These are phyloP conservation scores for Drymonia ruficornis DNA, from an alignment of 2,888 invertebrate genomes.

Conservation along the genomic window DNA sequence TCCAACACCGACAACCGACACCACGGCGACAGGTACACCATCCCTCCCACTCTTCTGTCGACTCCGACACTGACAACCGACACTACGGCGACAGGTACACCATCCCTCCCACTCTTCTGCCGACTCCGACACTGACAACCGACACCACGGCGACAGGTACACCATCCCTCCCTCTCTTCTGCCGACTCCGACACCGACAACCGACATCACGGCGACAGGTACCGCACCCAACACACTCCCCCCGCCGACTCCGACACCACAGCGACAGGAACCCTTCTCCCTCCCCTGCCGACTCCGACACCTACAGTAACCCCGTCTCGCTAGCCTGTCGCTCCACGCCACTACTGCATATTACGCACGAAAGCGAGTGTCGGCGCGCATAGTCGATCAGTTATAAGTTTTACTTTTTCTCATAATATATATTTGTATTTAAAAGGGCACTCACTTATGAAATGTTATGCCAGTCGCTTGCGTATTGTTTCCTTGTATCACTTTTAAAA, in stretches of 20 bases:
- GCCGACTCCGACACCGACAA: conserved; percentile 86
- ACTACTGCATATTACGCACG: too few relatives aligned
- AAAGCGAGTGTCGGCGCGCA: too few relatives aligned
- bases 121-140: conserved; percentile 84
- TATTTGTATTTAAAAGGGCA: too few relatives aligned
- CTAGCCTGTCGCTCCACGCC: too few relatives aligned
- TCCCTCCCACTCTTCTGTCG: conserved; percentile 52
- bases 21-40: conserved; percentile 27
- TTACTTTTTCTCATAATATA: too few relatives aligned
- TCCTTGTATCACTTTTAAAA: too few relatives aligned
- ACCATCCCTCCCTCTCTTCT: conserved; percentile 65
- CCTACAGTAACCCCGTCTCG: too few relatives aligned
- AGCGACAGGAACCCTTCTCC: neutral
- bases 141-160: conserved; percentile 54
- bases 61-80: conserved; percentile 81
- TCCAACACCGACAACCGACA: conserved; percentile 80
- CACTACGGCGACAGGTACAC: conserved; percentile 34
- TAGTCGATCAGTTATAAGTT: too few relatives aligned
- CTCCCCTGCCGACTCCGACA: neutral
- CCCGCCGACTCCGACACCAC: neutral
- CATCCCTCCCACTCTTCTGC: conserved; percentile 35
- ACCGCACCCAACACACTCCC: conserved; percentile 29
- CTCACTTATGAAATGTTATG: too few relatives aligned
- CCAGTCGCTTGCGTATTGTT: too few relatives aligned
- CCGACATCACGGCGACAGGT: conserved; percentile 54